Percentiles rank a stretch among this genome's conserved stretches.
These are phyloP conservation scores for Pocillopora damicornis DNA, from an alignment of 64 coral and sea anemone species.

Conservation along the genomic window DNA sequence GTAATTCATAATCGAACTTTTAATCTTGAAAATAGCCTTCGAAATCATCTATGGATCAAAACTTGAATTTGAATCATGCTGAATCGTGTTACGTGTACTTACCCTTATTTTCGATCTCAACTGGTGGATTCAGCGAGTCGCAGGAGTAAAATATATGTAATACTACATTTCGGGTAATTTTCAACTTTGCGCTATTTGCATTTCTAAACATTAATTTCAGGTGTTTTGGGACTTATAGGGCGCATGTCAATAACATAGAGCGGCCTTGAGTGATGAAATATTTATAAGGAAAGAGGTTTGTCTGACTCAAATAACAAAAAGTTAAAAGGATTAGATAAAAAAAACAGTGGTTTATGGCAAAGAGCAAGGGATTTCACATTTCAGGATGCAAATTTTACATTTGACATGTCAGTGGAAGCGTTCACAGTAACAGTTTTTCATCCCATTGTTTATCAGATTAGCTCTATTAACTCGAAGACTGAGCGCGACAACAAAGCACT, in stretches of 20 bases:
- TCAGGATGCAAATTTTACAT: neutral
- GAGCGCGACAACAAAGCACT: neutral
- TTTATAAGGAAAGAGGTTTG: conserved; percentile 5
- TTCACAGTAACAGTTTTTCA: neutral
- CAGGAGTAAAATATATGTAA: neutral
- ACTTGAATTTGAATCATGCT: neutral
- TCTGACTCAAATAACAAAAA: neutral
- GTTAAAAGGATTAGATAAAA: neutral
- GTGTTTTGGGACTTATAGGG: neutral
- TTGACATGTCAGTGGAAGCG: neutral
- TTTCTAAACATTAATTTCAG: conserved; percentile 8
- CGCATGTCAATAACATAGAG: neutral
- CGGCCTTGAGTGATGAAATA: neutral
- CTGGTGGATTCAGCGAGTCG: neutral
- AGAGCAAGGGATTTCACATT: neutral
- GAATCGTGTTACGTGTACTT: neutral
- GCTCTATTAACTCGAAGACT: neutral
- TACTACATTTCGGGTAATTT: neutral
- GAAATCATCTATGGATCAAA: no score
- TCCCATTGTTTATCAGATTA: conserved; percentile 12
- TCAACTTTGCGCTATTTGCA: neutral
- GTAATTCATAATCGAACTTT: neutral
- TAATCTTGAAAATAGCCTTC: neutral
- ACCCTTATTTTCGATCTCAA: neutral
- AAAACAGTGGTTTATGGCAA: neutral